These are phyloP conservation scores for Iselma pallidipennis DNA, from an alignment of 2,888 invertebrate species.

Conservation along the genomic window DNA sequence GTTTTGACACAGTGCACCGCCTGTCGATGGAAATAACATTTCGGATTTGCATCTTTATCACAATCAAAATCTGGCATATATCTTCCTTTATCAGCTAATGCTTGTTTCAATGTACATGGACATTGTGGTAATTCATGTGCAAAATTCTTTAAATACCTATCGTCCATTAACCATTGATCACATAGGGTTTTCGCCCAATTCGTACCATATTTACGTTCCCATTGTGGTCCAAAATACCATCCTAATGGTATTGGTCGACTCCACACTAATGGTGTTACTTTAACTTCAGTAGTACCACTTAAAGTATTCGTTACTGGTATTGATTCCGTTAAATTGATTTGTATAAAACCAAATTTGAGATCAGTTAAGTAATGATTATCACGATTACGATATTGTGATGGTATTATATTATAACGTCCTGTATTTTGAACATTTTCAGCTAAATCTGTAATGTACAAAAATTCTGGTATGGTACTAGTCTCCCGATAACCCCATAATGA, in stretches of 20 bases:
- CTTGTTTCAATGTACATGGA: constrained; percentile 91
- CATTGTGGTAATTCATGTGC: constrained; percentile 83
- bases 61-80: constrained; percentile 90
- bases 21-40: constrained; percentile 85
- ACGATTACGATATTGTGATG: constrained; percentile 70
- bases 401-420: constrained; percentile 74
- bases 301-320: constrained; percentile 53
- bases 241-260: constrained; percentile 88
- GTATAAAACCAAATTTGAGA: constrained; percentile 84
- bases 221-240: constrained; percentile 92
- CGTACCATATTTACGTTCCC: constrained; percentile 78
- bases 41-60: constrained; percentile 88
- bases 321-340: constrained; percentile 84
- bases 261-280: constrained; percentile 70
- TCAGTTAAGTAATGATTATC: constrained; percentile 72
- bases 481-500: constrained; percentile 91
- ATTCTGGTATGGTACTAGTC: constrained; percentile 76
- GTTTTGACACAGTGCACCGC: constrained; percentile 92
- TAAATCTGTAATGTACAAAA: constrained; percentile 78
- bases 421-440: constrained; percentile 58
- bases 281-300: constrained; percentile 27
- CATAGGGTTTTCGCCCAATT: constrained; percentile 86
- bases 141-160: constrained; percentile 81
- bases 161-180: constrained; percentile 87
- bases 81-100: constrained; percentile 87